phyloP scores from a whole-genome alignment of 1,140 invertebrate species.

The Myzus persicae region DNA sequence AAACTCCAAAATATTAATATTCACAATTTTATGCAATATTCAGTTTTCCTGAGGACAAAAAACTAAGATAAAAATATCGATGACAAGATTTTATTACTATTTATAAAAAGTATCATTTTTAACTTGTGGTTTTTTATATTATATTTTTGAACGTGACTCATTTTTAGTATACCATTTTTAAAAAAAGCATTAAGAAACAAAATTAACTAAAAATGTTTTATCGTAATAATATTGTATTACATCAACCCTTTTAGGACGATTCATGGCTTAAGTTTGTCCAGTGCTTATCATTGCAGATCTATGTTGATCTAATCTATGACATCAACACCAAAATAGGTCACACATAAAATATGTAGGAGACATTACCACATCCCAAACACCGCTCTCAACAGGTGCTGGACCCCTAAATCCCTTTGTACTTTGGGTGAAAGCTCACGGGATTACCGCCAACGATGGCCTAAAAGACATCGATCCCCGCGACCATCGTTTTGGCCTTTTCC shows the following conservation, averaged over 20 bases:
- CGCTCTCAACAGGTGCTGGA: background rate
- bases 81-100: too few species aligned
- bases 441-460: background rate
- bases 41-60: too few species aligned
- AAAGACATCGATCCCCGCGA: background rate
- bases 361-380: background rate
- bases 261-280: background rate
- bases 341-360: background rate
- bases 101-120: too few species aligned
- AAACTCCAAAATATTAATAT: too few species aligned
- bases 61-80: too few species aligned
- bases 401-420: background rate
- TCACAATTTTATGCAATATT: too few species aligned
- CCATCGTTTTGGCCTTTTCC: background rate
- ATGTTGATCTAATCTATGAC: background rate
- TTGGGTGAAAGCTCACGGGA: background rate
- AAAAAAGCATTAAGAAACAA: too few species aligned
- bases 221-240: background rate
- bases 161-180: background rate
- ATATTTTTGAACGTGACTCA: too few species aligned
- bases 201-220: too few species aligned
- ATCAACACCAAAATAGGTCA: background rate
- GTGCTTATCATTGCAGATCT: background rate
- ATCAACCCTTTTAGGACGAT: background rate
- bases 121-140: too few species aligned